Evolutionary conservation across 2,797 vertebrate genomes (phyloP).

Genomic region (Anableps anableps): DNA sequence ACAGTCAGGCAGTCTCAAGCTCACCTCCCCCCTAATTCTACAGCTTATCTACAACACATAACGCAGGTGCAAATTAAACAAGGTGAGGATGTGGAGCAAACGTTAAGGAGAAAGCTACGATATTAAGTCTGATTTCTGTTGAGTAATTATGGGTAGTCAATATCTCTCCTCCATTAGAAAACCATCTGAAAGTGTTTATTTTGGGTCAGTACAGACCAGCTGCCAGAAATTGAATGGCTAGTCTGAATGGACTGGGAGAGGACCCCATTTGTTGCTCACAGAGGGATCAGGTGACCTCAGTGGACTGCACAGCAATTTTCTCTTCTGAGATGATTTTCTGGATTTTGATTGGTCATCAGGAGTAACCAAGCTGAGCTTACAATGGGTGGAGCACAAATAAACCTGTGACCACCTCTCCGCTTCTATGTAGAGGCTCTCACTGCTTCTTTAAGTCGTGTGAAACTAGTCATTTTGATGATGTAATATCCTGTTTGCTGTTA

Average conservation of each 20-base stretch:
- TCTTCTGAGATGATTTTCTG: neutral
- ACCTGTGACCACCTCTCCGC: too few species aligned
- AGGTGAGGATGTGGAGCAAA: neutral
- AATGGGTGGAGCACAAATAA: neutral
- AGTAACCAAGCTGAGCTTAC: neutral
- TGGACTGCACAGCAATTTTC: neutral
- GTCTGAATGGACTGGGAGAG: too few species aligned
- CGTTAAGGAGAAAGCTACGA: neutral
- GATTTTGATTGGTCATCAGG: neutral
- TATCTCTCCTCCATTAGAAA: neutral
- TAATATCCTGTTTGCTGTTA: too few species aligned
- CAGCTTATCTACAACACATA: constrained; percentile 23
- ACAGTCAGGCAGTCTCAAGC: constrained; percentile 19
- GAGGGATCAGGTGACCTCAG: neutral
- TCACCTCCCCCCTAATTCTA: constrained; percentile 19
- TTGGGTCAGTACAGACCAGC: neutral
- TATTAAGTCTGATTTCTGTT: neutral
- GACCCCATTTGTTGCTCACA: too few species aligned
- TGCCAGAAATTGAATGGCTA: neutral
- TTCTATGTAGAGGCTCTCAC: too few species aligned
- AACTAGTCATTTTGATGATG: too few species aligned
- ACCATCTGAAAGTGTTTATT: neutral
- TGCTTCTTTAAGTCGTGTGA: too few species aligned
- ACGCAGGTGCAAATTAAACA: constrained; percentile 1
- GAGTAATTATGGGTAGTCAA: neutral